These are phyloP conservation scores for Elephas maximus DNA, from an alignment of 2,113 vertebrate genomes.

Conservation along the genomic window DNA sequence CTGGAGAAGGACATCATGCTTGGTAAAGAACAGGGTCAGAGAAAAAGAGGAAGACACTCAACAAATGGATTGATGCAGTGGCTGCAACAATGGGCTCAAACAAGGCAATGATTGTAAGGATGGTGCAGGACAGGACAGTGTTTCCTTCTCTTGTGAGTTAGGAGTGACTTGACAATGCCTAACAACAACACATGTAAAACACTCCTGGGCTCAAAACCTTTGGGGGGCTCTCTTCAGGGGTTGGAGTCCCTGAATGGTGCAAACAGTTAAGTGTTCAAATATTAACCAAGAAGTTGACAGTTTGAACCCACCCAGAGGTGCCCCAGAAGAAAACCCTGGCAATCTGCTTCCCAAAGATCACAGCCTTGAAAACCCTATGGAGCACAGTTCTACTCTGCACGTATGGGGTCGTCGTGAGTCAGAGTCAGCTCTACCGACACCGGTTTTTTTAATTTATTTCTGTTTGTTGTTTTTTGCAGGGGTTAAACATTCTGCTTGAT, in stretches of 20 bases:
- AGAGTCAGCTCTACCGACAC: not conserved
- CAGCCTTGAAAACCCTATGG: not conserved
- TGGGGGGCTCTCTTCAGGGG: not conserved
- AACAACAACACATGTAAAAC: not conserved
- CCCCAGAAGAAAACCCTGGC: not conserved
- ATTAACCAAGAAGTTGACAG: not conserved
- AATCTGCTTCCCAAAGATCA: not conserved
- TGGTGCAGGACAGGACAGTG: too few species aligned
- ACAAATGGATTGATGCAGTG: too few species aligned
- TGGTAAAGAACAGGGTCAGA: too few species aligned
- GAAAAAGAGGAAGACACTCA: too few species aligned
- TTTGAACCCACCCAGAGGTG: not conserved
- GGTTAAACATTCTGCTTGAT: not conserved
- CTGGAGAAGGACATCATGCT: too few species aligned
- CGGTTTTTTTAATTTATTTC: not conserved
- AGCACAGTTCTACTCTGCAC: not conserved
- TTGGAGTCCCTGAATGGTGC: not conserved
- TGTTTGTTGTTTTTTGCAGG: not conserved
- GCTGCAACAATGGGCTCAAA: too few species aligned
- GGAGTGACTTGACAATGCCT: too few species aligned
- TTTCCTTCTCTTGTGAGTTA: too few species aligned
- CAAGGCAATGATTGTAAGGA: too few species aligned
- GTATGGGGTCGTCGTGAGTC: not conserved
- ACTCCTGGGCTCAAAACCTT: not conserved
- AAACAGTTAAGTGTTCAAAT: not conserved